A percentile compares a stretch with the other conserved stretches of the same genome.
phyloP scores from a whole-genome alignment of 2,797 vertebrate genomes.

The Alauda arvensis region DNA sequence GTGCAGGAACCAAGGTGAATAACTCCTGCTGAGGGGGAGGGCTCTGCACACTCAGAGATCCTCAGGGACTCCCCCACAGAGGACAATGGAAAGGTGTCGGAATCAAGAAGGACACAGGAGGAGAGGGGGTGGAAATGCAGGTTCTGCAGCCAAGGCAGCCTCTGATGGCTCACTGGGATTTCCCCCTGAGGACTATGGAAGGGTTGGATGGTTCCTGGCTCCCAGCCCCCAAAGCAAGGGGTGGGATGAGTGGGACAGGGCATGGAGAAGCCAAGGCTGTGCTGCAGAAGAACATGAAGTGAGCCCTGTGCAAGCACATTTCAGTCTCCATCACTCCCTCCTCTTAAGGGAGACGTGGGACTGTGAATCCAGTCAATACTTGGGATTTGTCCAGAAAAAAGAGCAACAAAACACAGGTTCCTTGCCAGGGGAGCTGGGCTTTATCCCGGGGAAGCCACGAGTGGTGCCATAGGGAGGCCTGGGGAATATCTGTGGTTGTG shows the following conservation, averaged over 20 bases:
- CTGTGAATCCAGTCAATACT: not conserved
- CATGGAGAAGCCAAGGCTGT: not conserved
- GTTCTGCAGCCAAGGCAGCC: not conserved
- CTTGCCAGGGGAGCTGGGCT: not conserved
- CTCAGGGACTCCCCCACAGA: not conserved
- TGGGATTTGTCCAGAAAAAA: not conserved
- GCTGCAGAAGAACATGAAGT: not conserved
- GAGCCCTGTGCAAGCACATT: not conserved
- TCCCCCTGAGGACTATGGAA: not conserved
- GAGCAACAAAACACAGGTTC: not conserved
- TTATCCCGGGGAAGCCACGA: not conserved
- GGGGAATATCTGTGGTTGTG: not conserved
- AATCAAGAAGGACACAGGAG: not conserved
- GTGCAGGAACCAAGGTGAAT: not conserved
- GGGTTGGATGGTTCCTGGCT: not conserved
- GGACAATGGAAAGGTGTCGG: not conserved
- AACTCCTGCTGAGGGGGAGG: not conserved
- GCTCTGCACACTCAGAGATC: not conserved
- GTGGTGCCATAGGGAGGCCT: not conserved
- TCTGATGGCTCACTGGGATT: not conserved
- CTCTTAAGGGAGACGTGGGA: not conserved
- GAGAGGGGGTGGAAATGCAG: not conserved
- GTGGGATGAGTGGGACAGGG: not conserved
- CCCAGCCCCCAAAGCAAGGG: not conserved
- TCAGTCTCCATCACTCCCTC: not conserved